phyloP scores from a whole-genome alignment of 2,797 vertebrate genomes.

The Molossus molossus region DNA sequence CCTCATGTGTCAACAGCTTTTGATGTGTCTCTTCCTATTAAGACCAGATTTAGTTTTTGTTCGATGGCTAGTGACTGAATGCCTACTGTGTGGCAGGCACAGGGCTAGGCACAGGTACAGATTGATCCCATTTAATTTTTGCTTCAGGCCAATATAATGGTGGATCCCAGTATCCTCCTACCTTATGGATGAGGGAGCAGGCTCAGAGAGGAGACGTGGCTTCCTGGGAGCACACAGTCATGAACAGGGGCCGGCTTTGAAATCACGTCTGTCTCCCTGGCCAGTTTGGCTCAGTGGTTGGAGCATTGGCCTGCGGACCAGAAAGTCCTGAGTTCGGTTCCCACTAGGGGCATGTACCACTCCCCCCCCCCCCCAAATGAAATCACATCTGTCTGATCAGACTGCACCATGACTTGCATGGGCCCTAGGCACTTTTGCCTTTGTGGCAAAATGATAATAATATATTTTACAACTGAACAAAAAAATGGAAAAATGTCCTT shows the following conservation, averaged over 20 bases:
- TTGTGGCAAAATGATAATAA: neutral
- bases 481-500: no score
- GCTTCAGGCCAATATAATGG: neutral
- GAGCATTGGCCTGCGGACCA: no score
- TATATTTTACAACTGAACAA: neutral
- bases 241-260: neutral
- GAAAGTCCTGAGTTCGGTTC: no score
- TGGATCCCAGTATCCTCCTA: neutral
- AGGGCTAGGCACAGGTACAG: rapidly evolving
- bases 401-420: neutral
- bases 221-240: neutral
- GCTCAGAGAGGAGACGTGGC: neutral
- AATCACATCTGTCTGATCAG: neutral
- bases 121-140: neutral
- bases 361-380: neutral
- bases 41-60: neutral
- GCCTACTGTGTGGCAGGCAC: neutral
- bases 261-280: neutral
- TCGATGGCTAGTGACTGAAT: neutral
- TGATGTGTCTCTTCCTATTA: neutral
- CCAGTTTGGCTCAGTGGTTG: no score
- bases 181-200: neutral
- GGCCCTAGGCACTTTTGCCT: neutral
- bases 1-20: neutral
- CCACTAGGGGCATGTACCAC: no score